A percentile compares a stretch with the other conserved stretches of the same genome.
These are phyloP conservation scores for Emydocephalus ijimae DNA, from an alignment of 2,113 vertebrate species.

Conservation along the genomic window DNA sequence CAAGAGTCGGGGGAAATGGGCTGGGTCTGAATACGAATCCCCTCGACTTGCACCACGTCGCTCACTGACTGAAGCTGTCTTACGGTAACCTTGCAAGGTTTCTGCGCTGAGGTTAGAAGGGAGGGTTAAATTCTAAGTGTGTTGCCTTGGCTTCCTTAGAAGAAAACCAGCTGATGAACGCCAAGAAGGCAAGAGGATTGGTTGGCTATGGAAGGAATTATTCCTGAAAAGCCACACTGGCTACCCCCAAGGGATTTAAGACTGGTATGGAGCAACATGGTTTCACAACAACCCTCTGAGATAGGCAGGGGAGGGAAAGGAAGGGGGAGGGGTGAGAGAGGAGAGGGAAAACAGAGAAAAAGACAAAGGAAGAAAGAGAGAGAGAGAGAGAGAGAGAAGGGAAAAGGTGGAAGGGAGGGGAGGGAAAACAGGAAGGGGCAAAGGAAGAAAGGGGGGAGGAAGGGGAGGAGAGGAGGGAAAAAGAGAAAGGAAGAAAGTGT, in stretches of 20 bases:
- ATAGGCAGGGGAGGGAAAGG: not conserved
- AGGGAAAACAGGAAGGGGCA: too few species aligned
- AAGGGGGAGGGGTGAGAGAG: too few species aligned
- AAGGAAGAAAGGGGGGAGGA: too few species aligned
- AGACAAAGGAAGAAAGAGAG: too few species aligned
- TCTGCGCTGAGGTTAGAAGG: not conserved
- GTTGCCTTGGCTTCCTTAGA: not conserved
- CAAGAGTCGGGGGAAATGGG: not conserved
- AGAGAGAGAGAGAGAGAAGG: too few species aligned
- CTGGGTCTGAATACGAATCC: not conserved
- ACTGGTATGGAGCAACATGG: not conserved
- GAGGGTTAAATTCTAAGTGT: not conserved
- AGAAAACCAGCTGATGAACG: not conserved
- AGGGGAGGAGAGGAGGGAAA: too few species aligned
- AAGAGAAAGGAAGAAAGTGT: too few species aligned
- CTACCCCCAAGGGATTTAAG: not conserved
- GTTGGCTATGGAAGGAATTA: too few species aligned
- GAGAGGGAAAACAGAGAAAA: too few species aligned
- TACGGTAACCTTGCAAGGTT: not conserved
- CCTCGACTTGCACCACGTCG: too few species aligned
- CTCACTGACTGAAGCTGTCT: not conserved
- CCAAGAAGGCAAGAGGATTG: not conserved
- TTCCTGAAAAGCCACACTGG: not conserved
- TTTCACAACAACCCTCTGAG: not conserved
- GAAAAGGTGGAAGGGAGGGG: too few species aligned